Evolutionary conservation across 2,797 vertebrate genomes (phyloP), one percentile per base, ranked within the genome.

Genomic region (Sorex maritimensis): DNA sequence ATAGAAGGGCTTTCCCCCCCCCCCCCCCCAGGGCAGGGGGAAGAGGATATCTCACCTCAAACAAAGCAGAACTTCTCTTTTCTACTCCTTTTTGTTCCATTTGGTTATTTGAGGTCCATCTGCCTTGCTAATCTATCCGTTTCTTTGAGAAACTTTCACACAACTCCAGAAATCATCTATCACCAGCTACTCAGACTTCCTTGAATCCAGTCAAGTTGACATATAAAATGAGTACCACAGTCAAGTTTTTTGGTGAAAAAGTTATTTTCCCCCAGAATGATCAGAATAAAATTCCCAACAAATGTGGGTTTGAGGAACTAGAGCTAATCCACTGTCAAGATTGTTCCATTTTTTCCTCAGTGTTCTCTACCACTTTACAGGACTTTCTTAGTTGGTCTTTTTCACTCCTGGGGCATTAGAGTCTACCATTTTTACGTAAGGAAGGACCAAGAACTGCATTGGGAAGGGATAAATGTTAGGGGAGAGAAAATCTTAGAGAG

Each of bases 271-370:
- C 4, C 21, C 1, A 34, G 49, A 30, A 46, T 72, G 24, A 52
- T 68, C 9, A 61, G 78, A 90, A 87, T 77, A 26, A 72, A 74
- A 14, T 61, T 88, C 46, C 89, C 71, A 7, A 14, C 14, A 67
- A 28, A 28, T 7, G 12, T 73, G 61, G 73, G 77, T 73, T 75
- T 34, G 2, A 78, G 82, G 78, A 77, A 38, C 3, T 15, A 63
- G 19, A 78, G 23, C 19, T 17, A 55, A 46, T 17, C 65, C 14
- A 1, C 11, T 21, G 23, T 73, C 14, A 69, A n/a, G 38, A 23
- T 15, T 72, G 28, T 49, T 61, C 15, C 24, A 78, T 0, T 61
- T 28, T 90, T 75, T 52, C n/a, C 28, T 41, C 0, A 38, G 10
- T 38, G 24, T 73, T 49, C 23, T 17, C 61, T 2, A 28, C 7